These are phyloP conservation scores for Papilio aristodemus DNA, from an alignment of 1,140 invertebrate genomes.

Conservation along the genomic window DNA sequence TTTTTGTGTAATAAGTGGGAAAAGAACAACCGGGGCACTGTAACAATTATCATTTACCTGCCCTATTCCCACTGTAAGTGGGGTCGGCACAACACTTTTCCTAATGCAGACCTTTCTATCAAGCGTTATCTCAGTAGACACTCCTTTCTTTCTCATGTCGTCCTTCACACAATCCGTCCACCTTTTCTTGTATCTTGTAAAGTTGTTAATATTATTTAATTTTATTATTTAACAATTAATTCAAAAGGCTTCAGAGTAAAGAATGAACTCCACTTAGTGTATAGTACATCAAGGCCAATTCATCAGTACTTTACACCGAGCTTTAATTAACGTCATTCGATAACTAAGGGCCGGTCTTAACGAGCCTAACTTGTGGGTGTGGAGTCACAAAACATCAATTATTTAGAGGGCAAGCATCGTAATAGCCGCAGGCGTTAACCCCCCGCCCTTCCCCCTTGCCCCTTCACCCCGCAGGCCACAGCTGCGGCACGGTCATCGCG, in stretches of 20 bases:
- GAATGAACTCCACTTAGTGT: slow-evolving; percentile 5
- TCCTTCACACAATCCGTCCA: too few relatives aligned
- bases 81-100: too few relatives aligned
- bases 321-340: slow-evolving; percentile 25
- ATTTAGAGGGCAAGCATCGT: slow-evolving; percentile 28
- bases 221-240: too few relatives aligned
- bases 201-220: too few relatives aligned
- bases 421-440: slow-evolving; percentile 22
- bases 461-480: not conserved
- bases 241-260: not conserved
- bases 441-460: not conserved
- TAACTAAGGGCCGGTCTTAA: slow-evolving; percentile 29
- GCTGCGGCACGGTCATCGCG: slow-evolving; percentile 9
- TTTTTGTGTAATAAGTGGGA: not conserved
- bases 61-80: too few relatives aligned
- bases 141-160: too few relatives aligned
- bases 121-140: too few relatives aligned
- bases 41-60: not conserved
- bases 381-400: slow-evolving; percentile 31
- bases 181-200: too few relatives aligned
- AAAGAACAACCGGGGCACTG: not conserved
- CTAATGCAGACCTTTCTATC: too few relatives aligned
- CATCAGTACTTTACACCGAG: slow-evolving; percentile 16
- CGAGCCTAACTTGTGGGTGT: slow-evolving; percentile 31
- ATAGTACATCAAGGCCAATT: slow-evolving; percentile 7